Percentiles rank a stretch among this genome's conserved stretches.
Conservation (phyloP, 2,113 vertebrate genomes). For the Geococcyx californianus region DNA sequence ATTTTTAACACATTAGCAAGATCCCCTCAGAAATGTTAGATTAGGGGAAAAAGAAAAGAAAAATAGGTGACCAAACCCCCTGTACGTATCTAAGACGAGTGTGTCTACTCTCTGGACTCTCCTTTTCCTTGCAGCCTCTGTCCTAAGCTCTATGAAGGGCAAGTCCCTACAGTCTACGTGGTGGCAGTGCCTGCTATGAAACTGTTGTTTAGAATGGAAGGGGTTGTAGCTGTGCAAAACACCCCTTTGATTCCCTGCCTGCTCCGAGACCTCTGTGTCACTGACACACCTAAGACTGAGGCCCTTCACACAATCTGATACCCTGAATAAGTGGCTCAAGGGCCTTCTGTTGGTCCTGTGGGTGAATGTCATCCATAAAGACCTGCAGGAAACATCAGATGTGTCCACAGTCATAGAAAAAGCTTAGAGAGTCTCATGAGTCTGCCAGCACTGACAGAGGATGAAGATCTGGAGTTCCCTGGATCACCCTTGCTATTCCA, state of each 20-base stretch:
- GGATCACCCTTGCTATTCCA: not conserved
- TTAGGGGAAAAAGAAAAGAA: not conserved
- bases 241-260: not conserved
- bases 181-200: not conserved
- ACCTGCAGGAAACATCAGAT: constrained; percentile 51
- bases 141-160: not conserved
- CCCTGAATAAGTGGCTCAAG: constrained; percentile 12
- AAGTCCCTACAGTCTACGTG: not conserved
- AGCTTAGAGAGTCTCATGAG: not conserved
- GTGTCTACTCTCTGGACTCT: not conserved
- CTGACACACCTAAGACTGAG: constrained; percentile 32
- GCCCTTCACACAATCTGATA: not conserved
- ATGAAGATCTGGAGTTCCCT: not conserved
- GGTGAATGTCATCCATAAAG: constrained; percentile 30
- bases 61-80: not conserved
- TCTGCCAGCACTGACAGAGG: constrained; percentile 21
- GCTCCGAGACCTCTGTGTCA: constrained; percentile 18
- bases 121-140: not conserved
- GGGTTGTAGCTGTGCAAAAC: not conserved
- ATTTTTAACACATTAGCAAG: constrained; percentile 39
- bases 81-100: not conserved
- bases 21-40: constrained; percentile 21
- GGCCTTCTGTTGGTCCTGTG: constrained; percentile 25
- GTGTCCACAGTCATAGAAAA: constrained; percentile 41
- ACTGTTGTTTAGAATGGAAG: not conserved